phyloP scores from a whole-genome alignment of 2,888 invertebrate species.

The Drosophila monieri region DNA sequence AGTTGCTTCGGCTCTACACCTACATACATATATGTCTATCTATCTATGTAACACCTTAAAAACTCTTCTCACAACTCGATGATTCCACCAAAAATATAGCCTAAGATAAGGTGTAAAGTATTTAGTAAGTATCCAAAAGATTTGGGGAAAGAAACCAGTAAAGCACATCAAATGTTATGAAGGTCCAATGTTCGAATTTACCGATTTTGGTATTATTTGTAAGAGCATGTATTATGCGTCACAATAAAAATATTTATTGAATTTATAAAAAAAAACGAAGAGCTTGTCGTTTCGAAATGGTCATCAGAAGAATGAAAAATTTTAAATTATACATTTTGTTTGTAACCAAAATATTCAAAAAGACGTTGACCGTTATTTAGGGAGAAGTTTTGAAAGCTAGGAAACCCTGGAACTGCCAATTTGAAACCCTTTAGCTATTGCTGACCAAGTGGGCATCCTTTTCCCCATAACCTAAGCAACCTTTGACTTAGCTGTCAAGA shows the following conservation, averaged over 20 bases:
- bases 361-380: neutral
- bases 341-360: too few species aligned
- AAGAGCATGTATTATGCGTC: constrained; percentile 21
- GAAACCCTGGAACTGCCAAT: neutral
- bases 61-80: constrained; percentile 8
- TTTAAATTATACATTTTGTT: too few species aligned
- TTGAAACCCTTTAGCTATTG: neutral
- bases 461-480: neutral
- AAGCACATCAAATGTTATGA: constrained; percentile 59
- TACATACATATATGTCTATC: neutral
- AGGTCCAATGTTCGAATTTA: constrained; percentile 65
- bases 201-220: constrained; percentile 45
- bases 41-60: constrained; percentile 1
- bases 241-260: constrained; percentile 42
- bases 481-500: neutral
- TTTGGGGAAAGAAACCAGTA: constrained; percentile 10
- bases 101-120: constrained; percentile 15
- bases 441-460: neutral
- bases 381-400: too few species aligned
- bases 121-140: constrained; percentile 5
- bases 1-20: neutral
- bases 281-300: too few species aligned
- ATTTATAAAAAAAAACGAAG: neutral
- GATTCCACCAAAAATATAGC: constrained; percentile 48
- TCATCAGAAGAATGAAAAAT: too few species aligned